Base-by-base conservation (phyloP, 2,797 vertebrate genomes). In the Borostomias antarcticus region DNA sequence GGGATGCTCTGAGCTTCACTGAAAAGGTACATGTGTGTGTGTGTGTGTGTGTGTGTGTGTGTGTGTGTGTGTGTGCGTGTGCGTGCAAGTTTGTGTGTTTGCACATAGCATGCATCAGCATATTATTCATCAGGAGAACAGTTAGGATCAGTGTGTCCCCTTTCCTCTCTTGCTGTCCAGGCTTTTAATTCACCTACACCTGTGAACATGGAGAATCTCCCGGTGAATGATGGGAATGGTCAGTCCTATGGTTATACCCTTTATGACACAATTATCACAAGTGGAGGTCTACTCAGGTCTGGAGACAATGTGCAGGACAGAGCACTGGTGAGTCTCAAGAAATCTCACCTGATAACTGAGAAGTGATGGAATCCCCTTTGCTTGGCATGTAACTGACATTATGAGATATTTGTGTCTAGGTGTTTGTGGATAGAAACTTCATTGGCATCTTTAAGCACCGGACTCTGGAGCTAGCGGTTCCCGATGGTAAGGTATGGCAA, bases 171-270 rank as follows among this genome's bases (percentile, higher is more conserved):
- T 25, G 10, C 9, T 59, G 33, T 63, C 11, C 54, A 91, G 95
- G 97, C 95, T 2, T 62, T 95, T 52, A 93, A 82, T 69, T 95
- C 93, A 0, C 73, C 83, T 10, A 66, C 70, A 1, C 95, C 96
- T 0, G 40, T 97, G 19, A 98, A 93, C 83, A 97, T 98, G 96
- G 97, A 99, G 89, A 97, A 92, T 15, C 86, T 99, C 26, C 94
- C 90, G 0, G 75, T 94, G 2, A 97, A 97, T 5, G 83, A 91
- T 2, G 89, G 85, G 9, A 95, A 92, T 0, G 97, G 97, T 4
- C 97, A 99, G 89, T 91, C 94, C 0, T 93, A 91, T 0, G 97
- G 97, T 0, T 99, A 99, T 33, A 93, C 92, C 0, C 88, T 99
- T 35, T 99, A 99, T 0, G 95, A 98, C 90, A 94, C 94, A 0